Base-by-base conservation (phyloP, 2,113 vertebrate species). In the Xiphorhynchus elegans region DNA sequence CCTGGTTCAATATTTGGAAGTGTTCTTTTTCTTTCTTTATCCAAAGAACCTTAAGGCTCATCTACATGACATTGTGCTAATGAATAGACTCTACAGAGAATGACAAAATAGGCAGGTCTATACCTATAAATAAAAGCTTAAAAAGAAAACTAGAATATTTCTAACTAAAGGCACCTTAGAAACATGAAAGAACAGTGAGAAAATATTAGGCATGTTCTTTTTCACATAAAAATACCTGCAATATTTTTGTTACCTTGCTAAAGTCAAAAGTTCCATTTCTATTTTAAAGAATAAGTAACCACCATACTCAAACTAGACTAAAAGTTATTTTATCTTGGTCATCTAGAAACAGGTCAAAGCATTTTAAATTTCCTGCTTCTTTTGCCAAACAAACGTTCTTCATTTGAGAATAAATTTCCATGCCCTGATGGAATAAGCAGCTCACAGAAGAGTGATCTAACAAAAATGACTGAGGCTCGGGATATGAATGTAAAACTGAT, bases 371-470 rank as follows among this genome's bases (percentile, higher is more conserved):
- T 81, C 78, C 87, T 94, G 76, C 63, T 56, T 79, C 77, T 89
- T 77, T 55, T 60, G 33, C 72, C 63, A 95, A 90, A 87, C n/a
- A 95, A 95, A 88, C 0, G 1, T 82, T 74, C 91, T 92, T 92
- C 67, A 50, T 62, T 67, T 89, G 87, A 97, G 90, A 97, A 95
- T 87, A 97, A 87, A 75, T 96, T 93, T 97, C 74, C 69, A 91
- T 95, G 78, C 74, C 74, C 78, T 85, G 93, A 90, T 0, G 24
- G 85, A 93, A 87, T 95, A 96, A 93, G 87, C 87, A 89, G 90
- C 92, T 96, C 94, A 89, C 84, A 97, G 79, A 79, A 96, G 60
- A 97, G 73, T 63, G 84, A 82, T 77, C 77, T 95, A 89, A 91
- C 81, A 91, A 92, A 95, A 93, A 95, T 85, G 89, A 94, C 60